These are phyloP conservation scores for Callithrix jacchus DNA, from an alignment of 2,113 vertebrate species.

Conservation along the genomic window DNA sequence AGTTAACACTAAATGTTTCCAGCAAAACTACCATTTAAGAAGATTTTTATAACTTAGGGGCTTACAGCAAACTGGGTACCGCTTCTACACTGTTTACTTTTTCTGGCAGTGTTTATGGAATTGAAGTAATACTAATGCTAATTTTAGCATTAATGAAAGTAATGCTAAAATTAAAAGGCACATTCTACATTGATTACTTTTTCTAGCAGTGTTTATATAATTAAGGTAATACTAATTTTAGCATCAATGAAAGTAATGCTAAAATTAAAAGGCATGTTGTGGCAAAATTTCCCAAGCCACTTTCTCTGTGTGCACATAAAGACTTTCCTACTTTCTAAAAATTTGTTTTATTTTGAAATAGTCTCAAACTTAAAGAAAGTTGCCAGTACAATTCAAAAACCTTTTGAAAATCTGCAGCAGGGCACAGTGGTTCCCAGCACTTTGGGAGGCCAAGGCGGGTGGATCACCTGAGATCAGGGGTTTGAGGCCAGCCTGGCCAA, in stretches of 20 bases:
- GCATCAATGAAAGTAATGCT: background rate
- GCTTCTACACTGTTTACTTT: background rate
- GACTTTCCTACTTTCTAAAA: background rate
- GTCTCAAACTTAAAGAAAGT: constrained; percentile 1
- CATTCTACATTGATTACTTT: background rate
- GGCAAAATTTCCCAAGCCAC: background rate
- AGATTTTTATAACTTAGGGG: background rate
- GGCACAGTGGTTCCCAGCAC: no score
- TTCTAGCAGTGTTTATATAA: background rate
- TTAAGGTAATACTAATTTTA: background rate
- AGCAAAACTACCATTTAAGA: constrained; percentile 28
- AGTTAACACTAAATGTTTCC: constrained; percentile 14
- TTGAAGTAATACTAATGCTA: background rate
- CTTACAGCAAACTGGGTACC: constrained; percentile 6
- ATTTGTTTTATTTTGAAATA: constrained; percentile 26
- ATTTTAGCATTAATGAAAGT: background rate
- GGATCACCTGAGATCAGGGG: no score
- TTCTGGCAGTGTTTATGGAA: background rate
- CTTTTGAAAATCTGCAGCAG: background rate
- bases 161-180: background rate
- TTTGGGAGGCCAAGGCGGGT: no score
- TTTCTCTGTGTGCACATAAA: background rate
- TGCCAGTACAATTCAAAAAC: background rate
- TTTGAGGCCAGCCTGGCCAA: no score
- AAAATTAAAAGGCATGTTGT: background rate